These are phyloP conservation scores for Copsychus sechellarum DNA, from an alignment of 2,113 vertebrate species.

Conservation along the genomic window DNA sequence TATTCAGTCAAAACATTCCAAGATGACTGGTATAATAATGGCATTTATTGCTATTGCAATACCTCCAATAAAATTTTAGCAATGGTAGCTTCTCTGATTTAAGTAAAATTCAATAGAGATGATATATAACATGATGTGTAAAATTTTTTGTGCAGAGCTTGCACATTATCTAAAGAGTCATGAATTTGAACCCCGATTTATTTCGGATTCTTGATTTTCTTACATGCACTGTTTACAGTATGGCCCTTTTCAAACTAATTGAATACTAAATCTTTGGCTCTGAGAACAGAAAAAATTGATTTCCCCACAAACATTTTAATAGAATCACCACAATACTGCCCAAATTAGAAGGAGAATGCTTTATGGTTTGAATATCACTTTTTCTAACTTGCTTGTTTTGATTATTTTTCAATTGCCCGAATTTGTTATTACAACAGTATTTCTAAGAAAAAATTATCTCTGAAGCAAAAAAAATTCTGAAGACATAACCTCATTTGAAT, in stretches of 20 bases:
- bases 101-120: background rate
- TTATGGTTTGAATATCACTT: background rate
- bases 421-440: background rate
- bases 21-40: background rate
- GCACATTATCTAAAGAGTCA: background rate
- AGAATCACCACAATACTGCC: background rate
- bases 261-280: background rate
- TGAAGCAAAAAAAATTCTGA: background rate
- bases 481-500: background rate
- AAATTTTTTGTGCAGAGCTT: background rate
- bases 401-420: background rate
- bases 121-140: background rate
- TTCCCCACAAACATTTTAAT: background rate
- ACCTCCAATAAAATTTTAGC: background rate
- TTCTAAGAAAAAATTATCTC: background rate
- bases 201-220: background rate
- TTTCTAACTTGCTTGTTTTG: background rate
- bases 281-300: constrained; percentile 18
- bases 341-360: background rate
- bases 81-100: background rate
- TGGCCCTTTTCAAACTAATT: background rate
- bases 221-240: background rate
- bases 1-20: background rate
- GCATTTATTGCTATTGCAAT: background rate
- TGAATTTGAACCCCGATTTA: background rate